phyloP scores from a whole-genome alignment of 2,113 vertebrate species.

The Eidolon helvum region DNA sequence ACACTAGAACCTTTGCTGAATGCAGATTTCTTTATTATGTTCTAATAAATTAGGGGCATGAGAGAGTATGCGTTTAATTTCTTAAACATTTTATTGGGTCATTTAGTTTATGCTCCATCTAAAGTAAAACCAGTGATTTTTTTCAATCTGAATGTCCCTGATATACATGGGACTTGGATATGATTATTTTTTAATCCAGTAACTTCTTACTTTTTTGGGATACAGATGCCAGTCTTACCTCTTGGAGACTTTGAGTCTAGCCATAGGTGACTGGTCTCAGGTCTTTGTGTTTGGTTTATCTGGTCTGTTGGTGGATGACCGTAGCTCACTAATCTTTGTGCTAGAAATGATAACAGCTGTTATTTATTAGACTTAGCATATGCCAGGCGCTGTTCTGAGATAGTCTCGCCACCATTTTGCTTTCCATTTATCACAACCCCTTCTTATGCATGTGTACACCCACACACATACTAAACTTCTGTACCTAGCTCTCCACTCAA shows the following conservation, averaged over 20 bases:
- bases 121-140: conserved; percentile 27
- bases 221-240: neutral
- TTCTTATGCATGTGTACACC: rapidly evolving
- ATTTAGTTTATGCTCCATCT: conserved; percentile 38
- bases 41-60: neutral
- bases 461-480: neutral
- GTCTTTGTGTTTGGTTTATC: neutral
- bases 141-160: neutral
- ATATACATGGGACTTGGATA: neutral
- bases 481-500: rapidly evolving
- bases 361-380: neutral
- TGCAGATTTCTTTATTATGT: neutral
- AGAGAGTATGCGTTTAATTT: conserved; percentile 16
- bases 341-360: neutral
- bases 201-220: neutral
- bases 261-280: neutral
- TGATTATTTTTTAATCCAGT: neutral
- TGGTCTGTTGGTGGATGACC: neutral
- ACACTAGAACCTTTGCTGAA: neutral
- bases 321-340: neutral
- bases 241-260: neutral
- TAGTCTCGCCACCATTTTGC: neutral
- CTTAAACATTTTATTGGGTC: conserved; percentile 17
- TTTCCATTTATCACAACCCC: neutral
- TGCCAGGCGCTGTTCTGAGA: neutral